Evolutionary conservation across 2,797 vertebrate genomes (phyloP), one percentile per base, ranked within the genome.

Genomic region (Melanotaenia maccullochi): DNA sequence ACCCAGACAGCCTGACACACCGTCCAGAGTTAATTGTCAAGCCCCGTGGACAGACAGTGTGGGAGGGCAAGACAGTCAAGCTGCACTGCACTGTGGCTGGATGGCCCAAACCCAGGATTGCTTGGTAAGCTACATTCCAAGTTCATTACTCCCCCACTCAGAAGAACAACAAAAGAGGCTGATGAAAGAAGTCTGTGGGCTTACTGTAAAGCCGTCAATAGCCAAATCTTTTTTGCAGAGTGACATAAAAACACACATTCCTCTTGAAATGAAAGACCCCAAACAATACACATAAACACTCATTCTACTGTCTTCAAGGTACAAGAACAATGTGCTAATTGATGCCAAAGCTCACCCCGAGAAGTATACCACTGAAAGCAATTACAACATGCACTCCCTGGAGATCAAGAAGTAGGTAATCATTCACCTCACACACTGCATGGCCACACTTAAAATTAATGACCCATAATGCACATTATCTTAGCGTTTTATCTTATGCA

Each of bases 321-420:
- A 99, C 93, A 99, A 99, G 94, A 99, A 99, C 90, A 97, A 99
- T 0, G 96, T 99, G 73, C 93, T 96, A 56, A 97, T 99, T 67
- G 90, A 99, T 74, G 93, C 95, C 51, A 96, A 97, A 63, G 71
- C 94, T 82, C 93, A 95, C 77, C 90, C 97, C 3, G 96, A 93
- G 74, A 99, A 99, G 84, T 99, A 97, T 83, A 90, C 91, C 0
- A 85, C 92, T 18, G 95, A 96, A 92, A 97, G 93, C 87, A 96
- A 90, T 65, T 99, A 98, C 74, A 97, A 98, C 85, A 94, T 99
- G 94, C 97, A 99, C 90, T 98, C 96, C 57, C 91, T 99, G 95
- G 96, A 97, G 91, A 99, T 99, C 86, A 97, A 90, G 49, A 93
- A 90, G 98, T 99, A 96, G 95, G 96, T 83, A 70, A 87, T 79